Evolutionary conservation across 2,113 vertebrate species (phyloP).

Genomic region (Bos indicus): DNA sequence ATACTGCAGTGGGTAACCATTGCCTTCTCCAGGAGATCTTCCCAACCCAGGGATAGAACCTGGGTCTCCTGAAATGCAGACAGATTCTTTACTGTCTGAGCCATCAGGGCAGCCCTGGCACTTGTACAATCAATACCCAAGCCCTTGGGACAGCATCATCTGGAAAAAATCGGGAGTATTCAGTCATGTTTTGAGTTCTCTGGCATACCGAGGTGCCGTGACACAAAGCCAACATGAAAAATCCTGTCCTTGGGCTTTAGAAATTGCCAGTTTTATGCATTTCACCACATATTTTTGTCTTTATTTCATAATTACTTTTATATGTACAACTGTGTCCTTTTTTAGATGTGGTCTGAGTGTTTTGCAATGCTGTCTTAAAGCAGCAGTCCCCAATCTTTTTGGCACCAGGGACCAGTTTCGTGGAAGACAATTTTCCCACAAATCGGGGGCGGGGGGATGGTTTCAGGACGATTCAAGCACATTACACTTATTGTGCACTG

Average conservation of each 20-base stretch:
- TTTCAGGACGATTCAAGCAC: neutral
- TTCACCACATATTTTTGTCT: neutral
- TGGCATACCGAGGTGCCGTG: neutral
- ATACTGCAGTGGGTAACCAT: neutral
- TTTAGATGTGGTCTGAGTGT: neutral
- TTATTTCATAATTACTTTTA: conserved; percentile 23
- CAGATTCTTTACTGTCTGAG: neutral
- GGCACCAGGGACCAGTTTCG: neutral
- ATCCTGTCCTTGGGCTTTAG: neutral
- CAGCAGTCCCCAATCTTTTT: neutral
- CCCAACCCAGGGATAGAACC: neutral
- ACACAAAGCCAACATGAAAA: neutral
- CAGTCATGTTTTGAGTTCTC: neutral
- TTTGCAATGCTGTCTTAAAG: neutral
- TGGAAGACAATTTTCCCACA: neutral
- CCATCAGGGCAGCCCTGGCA: neutral
- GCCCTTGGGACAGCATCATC: neutral
- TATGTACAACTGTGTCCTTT: neutral
- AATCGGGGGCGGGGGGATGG: neutral
- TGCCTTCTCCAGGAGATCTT: neutral
- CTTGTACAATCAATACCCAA: neutral
- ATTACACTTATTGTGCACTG: neutral
- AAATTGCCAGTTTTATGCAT: neutral
- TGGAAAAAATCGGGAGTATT: neutral
- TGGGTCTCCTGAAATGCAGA: neutral